phyloP scores from a whole-genome alignment of 2,797 vertebrate species.

The Xiphorhynchus erythropygius region DNA sequence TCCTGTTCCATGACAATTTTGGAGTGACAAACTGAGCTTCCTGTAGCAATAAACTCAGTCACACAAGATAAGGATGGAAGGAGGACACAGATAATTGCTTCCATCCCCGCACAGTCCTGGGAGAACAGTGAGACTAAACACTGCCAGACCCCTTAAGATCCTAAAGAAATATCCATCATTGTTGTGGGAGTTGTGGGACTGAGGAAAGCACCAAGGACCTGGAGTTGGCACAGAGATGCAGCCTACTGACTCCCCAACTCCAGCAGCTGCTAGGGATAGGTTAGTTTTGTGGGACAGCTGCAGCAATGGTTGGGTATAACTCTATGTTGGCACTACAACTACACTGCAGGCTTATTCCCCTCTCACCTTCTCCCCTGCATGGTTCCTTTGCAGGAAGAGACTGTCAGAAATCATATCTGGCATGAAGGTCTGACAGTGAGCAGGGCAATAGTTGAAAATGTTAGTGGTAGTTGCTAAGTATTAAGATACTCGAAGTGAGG shows the following conservation, averaged over 20 bases:
- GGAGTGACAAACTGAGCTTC: neutral
- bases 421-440: neutral
- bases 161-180: neutral
- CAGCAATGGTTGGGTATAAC: accelerated
- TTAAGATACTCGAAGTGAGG: neutral
- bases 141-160: neutral
- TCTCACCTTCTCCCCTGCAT: neutral
- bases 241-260: neutral
- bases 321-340: accelerated
- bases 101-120: neutral
- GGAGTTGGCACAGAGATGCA: accelerated
- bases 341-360: neutral
- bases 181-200: neutral
- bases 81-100: neutral
- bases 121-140: neutral
- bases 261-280: accelerated
- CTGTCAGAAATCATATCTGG: neutral
- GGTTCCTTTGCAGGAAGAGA: neutral
- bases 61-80: neutral
- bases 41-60: neutral
- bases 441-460: neutral
- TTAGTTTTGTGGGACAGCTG: neutral
- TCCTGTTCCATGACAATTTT: neutral
- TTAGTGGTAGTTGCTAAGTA: neutral
- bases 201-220: neutral